Evolutionary conservation across 37 sponge, comb jelly and placozoan species (phyloP).

Genomic region (Petrosia ficiformis): DNA sequence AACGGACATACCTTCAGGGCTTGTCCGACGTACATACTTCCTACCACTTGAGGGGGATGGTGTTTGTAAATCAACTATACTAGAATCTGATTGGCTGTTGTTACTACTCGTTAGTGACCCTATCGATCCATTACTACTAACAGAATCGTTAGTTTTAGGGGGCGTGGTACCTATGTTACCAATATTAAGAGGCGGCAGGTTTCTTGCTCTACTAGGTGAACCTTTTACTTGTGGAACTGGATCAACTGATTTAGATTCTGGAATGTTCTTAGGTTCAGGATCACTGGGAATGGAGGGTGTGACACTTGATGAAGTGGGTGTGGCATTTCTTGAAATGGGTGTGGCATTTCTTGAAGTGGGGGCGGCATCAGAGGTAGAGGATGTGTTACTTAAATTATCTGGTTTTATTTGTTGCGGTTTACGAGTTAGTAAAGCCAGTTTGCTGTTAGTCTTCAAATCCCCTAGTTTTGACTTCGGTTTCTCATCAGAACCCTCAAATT

Average conservation of each 20-base stretch:
- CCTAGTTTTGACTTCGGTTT: not conserved
- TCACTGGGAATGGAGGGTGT: not conserved
- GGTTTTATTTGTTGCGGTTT: not conserved
- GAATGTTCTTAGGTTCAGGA: not conserved
- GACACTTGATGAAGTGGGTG: not conserved
- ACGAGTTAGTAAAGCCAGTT: not conserved
- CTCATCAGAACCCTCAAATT: not conserved
- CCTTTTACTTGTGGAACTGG: not conserved
- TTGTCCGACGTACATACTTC: slow-evolving; percentile 31
- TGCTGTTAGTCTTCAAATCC: not conserved
- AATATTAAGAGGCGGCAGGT: not conserved
- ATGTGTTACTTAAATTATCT: not conserved
- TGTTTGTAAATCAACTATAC: not conserved
- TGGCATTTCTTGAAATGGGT: not conserved
- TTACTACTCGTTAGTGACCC: not conserved
- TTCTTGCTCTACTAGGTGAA: too few relatives aligned
- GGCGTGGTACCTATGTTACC: not conserved
- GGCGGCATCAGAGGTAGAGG: not conserved
- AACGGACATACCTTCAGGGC: slow-evolving; percentile 66
- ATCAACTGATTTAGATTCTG: too few relatives aligned
- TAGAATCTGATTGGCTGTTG: not conserved
- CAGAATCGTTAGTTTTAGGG: not conserved
- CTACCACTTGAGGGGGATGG: not conserved
- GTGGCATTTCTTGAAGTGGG: not conserved
- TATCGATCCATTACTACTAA: not conserved